Conservation (phyloP, 2,888 invertebrate species). For the Parapristionchus giblindavisi region DNA sequence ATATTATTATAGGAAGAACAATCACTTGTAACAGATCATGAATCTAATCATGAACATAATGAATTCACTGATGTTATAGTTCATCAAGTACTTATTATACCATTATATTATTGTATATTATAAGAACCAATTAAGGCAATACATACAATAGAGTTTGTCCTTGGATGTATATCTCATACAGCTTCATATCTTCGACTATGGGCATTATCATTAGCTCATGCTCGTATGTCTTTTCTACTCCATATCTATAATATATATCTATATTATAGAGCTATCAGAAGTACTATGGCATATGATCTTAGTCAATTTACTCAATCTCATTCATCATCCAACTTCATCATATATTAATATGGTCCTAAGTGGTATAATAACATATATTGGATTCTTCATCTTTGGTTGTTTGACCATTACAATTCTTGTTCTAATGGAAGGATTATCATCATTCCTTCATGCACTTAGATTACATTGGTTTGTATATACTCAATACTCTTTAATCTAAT, state of each 20-base stretch:
- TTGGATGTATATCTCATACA: constrained; percentile 96
- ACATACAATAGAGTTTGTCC: constrained; percentile 96
- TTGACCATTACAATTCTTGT: constrained; percentile 67
- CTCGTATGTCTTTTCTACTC: constrained; percentile 82
- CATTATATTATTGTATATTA: not conserved
- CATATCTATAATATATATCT: not conserved
- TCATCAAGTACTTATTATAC: constrained; percentile 75
- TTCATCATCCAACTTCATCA: not conserved
- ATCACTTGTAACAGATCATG: not conserved
- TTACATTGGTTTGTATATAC: constrained; percentile 58
- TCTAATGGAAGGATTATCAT: constrained; percentile 68
- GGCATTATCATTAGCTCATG: constrained; percentile 97
- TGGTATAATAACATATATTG: constrained; percentile 74
- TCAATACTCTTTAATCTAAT: not conserved
- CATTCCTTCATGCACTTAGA: constrained; percentile 66
- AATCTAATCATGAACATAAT: constrained; percentile 2
- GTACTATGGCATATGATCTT: constrained; percentile 60
- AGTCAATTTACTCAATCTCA: constrained; percentile 46
- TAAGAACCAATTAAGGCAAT: constrained; percentile 77
- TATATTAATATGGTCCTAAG: not conserved
- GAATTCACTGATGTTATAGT: constrained; percentile 84
- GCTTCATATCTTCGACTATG: constrained; percentile 97
- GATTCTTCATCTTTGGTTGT: constrained; percentile 86
- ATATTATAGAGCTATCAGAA: constrained; percentile 54
- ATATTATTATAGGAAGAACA: constrained; percentile 16